phyloP scores from a whole-genome alignment of 2,797 vertebrate genomes.

The Gymnoscopelus microlampas region DNA sequence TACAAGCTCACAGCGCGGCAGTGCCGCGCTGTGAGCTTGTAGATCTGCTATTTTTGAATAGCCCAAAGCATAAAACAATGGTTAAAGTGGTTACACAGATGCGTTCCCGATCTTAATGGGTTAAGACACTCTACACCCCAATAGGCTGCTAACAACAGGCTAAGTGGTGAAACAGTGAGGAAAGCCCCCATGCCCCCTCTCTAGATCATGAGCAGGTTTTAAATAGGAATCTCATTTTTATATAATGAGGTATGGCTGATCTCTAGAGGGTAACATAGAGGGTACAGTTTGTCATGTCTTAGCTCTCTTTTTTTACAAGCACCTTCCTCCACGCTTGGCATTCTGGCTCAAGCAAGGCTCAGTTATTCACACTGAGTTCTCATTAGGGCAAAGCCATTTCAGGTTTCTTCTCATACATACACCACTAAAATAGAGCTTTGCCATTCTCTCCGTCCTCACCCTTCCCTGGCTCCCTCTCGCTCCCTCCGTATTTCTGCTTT shows the following conservation, averaged over 20 bases:
- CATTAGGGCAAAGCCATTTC: slow-evolving; percentile 63
- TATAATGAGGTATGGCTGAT: slow-evolving; percentile 70
- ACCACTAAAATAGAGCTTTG: slow-evolving; percentile 50
- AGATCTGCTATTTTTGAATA: no score
- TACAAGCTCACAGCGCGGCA: no score
- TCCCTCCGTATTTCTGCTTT: slow-evolving; percentile 3
- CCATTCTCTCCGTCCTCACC: slow-evolving; percentile 18
- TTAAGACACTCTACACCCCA: slow-evolving; percentile 53
- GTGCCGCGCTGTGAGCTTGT: no score
- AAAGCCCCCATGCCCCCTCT: slow-evolving; percentile 26
- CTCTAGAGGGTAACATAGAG: slow-evolving; percentile 55
- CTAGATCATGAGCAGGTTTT: slow-evolving; percentile 57
- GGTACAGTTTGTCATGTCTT: slow-evolving; percentile 44
- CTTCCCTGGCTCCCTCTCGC: slow-evolving; percentile 7
- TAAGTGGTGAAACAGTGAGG: slow-evolving; percentile 45
- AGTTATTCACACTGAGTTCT: slow-evolving; percentile 63
- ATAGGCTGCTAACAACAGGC: slow-evolving; percentile 14
- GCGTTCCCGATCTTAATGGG: no score
- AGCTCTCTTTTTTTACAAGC: slow-evolving; percentile 36
- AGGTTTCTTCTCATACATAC: slow-evolving; percentile 35
- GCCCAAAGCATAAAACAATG: no score
- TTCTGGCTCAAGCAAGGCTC: slow-evolving; percentile 44
- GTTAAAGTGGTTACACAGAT: no score
- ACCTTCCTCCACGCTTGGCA: slow-evolving; percentile 63
- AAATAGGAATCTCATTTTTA: slow-evolving; percentile 61